These are phyloP conservation scores for Oncorhynchus clarkii DNA, from an alignment of 2,113 vertebrate species.

Conservation along the genomic window DNA sequence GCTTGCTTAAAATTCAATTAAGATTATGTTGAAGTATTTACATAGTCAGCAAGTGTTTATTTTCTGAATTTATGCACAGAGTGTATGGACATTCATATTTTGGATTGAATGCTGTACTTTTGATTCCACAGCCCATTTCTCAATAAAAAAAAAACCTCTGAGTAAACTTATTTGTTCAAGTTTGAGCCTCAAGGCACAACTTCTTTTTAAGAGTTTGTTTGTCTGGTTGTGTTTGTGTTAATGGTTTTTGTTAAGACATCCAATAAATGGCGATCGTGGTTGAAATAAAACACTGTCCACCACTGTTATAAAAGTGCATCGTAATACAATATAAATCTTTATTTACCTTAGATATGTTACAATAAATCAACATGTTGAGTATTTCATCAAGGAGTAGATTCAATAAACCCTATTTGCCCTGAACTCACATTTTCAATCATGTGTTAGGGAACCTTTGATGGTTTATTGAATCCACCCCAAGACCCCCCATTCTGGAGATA, in stretches of 20 bases:
- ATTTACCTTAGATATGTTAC: constrained; percentile 6
- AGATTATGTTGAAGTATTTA: not conserved
- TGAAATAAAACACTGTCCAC: not conserved
- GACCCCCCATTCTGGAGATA: too few relatives aligned
- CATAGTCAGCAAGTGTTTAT: not conserved
- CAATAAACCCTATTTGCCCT: not conserved
- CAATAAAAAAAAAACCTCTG: constrained; percentile 26
- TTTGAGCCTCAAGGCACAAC: not conserved
- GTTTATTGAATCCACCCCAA: too few relatives aligned
- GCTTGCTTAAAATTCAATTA: not conserved
- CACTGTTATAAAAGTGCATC: not conserved
- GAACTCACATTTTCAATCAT: not conserved
- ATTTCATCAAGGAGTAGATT: constrained; percentile 6
- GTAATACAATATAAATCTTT: constrained; percentile 25
- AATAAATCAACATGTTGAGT: not conserved
- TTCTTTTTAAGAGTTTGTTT: not conserved
- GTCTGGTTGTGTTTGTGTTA: not conserved
- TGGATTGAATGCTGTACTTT: constrained; percentile 6
- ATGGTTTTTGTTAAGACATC: not conserved
- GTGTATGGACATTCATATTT: constrained; percentile 7
- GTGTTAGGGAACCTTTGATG: too few relatives aligned
- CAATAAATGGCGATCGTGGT: not conserved
- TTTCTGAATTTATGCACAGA: not conserved
- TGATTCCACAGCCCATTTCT: constrained; percentile 8
- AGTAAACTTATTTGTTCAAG: not conserved